Evolutionary conservation across 2,888 invertebrate genomes (phyloP), one percentile per base, ranked within the genome.

Genomic region (Cordilura impudica): DNA sequence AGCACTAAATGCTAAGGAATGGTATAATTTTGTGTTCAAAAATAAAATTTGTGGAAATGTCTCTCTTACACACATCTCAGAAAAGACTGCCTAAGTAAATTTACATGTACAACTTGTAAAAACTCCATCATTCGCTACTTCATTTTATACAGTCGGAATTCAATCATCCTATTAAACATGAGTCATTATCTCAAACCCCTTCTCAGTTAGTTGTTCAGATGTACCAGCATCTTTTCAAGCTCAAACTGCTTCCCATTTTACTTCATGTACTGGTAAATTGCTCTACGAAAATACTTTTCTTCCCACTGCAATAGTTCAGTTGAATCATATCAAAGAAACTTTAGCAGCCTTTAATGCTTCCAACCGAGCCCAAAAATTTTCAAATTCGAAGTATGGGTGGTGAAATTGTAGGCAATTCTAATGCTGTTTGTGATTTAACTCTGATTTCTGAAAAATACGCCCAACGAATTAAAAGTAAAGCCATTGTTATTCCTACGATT

Each of bases 311-410:
- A 53, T 70, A 26, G 31, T 70, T 18, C 51, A 49, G 3, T 58
- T 58, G 12, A 18, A 16, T 0, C 35, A 54, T 67, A 3, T 45
- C 47, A 3, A 56, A 56, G 47, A 16, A 14, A 23, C 47, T 56
- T n/a, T 56, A 56, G 5, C 45, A 67, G 4, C 31, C 29, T 47
- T 16, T 35, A 7, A 18, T 23, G 51, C 19, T 70, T 0, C 65
- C 65, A 3, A 49, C 31, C 0, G 26, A 65, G 5, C 6, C 10
- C 12, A 49, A 14, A 35, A 4, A 8, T 0, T 70, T 60, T 10
- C 70, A 43, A 51, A 43, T 70, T 29, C 51, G 19, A 12, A 49
- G 69, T 3, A 69, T 58, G 6, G 58, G 69, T 0, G 58, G 69
- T 0, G 12, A 51, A 7, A 4, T 51, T 2, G 43, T 60, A 21